Percentiles rank a stretch among this genome's conserved stretches.
Evolutionary conservation across 2,113 vertebrate species (phyloP).

Genomic region (Capreolus pygargus): DNA sequence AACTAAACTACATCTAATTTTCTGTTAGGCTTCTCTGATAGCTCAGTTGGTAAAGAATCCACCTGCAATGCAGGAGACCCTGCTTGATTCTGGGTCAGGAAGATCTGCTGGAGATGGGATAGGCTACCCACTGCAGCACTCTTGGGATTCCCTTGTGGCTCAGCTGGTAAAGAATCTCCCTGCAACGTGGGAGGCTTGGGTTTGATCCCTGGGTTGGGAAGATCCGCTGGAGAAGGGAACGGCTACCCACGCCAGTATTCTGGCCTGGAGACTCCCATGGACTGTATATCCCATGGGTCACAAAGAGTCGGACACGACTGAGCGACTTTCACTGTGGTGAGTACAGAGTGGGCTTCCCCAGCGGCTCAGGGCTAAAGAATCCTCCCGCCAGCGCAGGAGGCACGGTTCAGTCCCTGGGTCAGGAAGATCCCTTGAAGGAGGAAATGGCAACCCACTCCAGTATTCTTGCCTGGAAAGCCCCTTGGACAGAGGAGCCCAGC

Average conservation of each 20-base stretch:
- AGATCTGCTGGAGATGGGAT: rapidly evolving
- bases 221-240: not conserved
- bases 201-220: not conserved
- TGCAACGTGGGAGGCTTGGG: not conserved
- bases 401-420: not conserved
- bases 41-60: not conserved
- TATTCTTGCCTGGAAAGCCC: not conserved
- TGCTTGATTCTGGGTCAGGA: not conserved
- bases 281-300: not conserved
- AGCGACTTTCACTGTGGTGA: not conserved
- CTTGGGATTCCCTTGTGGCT: not conserved
- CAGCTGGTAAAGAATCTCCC: not conserved
- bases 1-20: not conserved
- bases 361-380: not conserved
- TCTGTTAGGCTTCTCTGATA: not conserved
- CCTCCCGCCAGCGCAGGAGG: not conserved
- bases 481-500: not conserved
- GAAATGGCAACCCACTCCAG: not conserved
- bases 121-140: not conserved
- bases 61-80: not conserved
- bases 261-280: not conserved
- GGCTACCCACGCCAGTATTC: not conserved
- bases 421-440: not conserved
- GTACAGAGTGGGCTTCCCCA: not conserved
- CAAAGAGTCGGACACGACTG: not conserved